Evolutionary conservation across 2,888 invertebrate genomes (phyloP), one percentile per base, ranked within the genome.

Genomic region (Galeruca laticollis): DNA sequence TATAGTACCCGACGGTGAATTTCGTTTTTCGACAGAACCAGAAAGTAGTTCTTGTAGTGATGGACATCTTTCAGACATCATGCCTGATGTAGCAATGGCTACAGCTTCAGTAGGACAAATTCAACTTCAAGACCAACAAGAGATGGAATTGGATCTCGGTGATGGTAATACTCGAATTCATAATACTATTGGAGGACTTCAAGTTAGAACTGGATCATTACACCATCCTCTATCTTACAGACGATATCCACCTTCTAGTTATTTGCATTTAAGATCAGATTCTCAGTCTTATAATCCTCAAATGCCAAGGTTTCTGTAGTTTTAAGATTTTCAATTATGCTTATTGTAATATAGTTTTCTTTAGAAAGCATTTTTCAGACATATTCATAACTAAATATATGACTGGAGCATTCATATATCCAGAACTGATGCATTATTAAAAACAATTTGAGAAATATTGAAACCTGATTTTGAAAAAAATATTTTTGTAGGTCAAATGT

Each of bases 81-180:
- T 96, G 91, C 96, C 96, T 0, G 96, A 97, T 86, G 95, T 96
- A 78, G 96, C 96, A 15, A 95, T 96, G 95, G 96, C 96, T 80
- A 95, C 92, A 68, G 92, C 90, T 74, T 93, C 89, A 74, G 89
- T 88, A 81, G 92, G 87, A 6, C 93, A 89, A 84, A 88, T 92
- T 81, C 92, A 91, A 85, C 86, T 91, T 75, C 87, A 87, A 71
- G 88, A 88, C 77, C 87, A 86, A 73, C 88, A 87, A 77, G 90
- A 90, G 78, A 87, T 95, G 82, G 94, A 95, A 83, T 86, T 96
- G 78, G 95, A 95, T 85, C 88, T 96, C 75, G 96, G 96, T 0
- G 96, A 96, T 81, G 94, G 94, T 2, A 91, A 93, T 21, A 91
- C 92, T 67, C 93, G 93, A 82, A 87, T 91, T 0, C 79, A 89